Conservation (phyloP, 2,888 invertebrate genomes). For the Disparrhopalites patrizii region DNA sequence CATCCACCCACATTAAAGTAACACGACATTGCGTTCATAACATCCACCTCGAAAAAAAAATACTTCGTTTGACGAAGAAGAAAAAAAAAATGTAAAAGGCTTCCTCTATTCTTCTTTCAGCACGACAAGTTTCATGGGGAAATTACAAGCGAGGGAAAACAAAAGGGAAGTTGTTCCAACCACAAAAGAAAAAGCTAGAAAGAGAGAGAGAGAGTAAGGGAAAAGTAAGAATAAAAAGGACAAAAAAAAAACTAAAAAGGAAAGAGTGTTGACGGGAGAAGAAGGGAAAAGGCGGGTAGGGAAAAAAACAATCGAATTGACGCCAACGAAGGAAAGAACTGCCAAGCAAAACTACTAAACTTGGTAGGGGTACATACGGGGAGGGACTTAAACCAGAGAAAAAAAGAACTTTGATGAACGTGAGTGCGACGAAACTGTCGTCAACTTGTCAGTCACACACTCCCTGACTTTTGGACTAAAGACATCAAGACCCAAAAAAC, state of each 20-base stretch:
- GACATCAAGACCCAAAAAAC: constrained; percentile 23
- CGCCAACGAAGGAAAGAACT: constrained; percentile 28
- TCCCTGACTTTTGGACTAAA: constrained; percentile 22
- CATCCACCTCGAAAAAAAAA: too few relatives aligned
- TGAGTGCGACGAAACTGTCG: constrained; percentile 33
- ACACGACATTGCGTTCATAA: too few relatives aligned
- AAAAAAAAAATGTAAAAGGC: too few relatives aligned
- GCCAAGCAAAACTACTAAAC: constrained; percentile 18
- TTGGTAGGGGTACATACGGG: too few relatives aligned
- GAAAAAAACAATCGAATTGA: constrained; percentile 27
- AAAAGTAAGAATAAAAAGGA: too few relatives aligned
- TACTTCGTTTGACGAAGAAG: too few relatives aligned
- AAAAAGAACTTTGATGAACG: constrained; percentile 18
- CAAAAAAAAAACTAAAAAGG: background rate
- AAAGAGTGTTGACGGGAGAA: constrained; percentile 2
- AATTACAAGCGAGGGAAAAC: too few relatives aligned
- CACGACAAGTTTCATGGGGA: too few relatives aligned
- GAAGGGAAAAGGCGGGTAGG: constrained; percentile 19
- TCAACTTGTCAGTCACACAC: constrained; percentile 35
- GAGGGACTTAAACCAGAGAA: constrained; percentile 9
- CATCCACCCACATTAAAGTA: too few relatives aligned
- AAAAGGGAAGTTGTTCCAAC: too few relatives aligned
- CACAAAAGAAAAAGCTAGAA: background rate
- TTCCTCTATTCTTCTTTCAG: too few relatives aligned
- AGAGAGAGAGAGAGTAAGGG: background rate